Percentiles rank a stretch among this genome's conserved stretches.
Evolutionary conservation across 2,888 invertebrate species (phyloP).

Genomic region (Clivina fossor): DNA sequence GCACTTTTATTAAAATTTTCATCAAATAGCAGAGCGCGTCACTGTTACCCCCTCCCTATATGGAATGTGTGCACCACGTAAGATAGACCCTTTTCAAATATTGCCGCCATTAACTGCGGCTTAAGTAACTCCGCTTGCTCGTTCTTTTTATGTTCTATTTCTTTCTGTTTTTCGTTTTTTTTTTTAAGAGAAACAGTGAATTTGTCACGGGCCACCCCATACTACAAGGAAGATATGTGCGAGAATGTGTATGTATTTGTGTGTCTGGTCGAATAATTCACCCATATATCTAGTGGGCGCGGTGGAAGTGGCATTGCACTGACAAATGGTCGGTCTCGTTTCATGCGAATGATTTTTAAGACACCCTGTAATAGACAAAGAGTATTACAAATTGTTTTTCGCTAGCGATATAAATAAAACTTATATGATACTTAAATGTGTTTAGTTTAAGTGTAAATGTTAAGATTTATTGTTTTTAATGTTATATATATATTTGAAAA

Average conservation of each 20-base stretch:
- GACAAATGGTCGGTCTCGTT: too few relatives aligned
- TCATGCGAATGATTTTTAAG: too few relatives aligned
- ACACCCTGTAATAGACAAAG: too few relatives aligned
- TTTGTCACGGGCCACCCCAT: slow-evolving; percentile 22
- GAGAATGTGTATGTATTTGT: too few relatives aligned
- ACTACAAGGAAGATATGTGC: neutral
- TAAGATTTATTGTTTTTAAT: too few relatives aligned
- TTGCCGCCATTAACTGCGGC: slow-evolving; percentile 29
- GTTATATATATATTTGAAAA: too few relatives aligned
- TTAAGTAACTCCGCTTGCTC: slow-evolving; percentile 20
- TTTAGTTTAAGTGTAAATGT: too few relatives aligned
- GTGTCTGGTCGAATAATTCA: slow-evolving; percentile 4
- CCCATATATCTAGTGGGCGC: slow-evolving; percentile 3
- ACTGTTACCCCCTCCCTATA: too few relatives aligned
- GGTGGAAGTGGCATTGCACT: slow-evolving; percentile 2
- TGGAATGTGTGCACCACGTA: slow-evolving; percentile 17
- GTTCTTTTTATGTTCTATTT: neutral
- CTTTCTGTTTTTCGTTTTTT: neutral
- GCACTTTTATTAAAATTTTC: slow-evolving; percentile 33
- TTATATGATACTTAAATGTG: too few relatives aligned
- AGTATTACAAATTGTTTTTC: too few relatives aligned
- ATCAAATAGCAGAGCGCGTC: slow-evolving; percentile 26
- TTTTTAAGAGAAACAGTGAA: slow-evolving; percentile 22
- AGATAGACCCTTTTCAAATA: slow-evolving; percentile 31
- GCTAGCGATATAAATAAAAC: too few relatives aligned